Evolutionary conservation across 64 coral and sea anemone genomes (phyloP).

Genomic region (Actinia tenebrosa): DNA sequence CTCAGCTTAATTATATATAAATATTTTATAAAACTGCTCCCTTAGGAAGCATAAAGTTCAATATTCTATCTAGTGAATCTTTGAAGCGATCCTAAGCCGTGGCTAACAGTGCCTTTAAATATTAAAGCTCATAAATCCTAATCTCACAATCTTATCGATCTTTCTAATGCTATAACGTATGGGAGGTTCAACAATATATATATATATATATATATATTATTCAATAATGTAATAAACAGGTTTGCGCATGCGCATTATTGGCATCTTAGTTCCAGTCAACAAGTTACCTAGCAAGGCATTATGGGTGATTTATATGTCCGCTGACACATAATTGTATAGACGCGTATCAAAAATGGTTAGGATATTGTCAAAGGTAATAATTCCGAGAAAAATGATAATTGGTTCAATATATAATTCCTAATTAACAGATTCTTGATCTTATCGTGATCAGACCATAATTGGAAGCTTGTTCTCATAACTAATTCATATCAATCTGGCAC

Average conservation of each 20-base stretch:
- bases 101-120: not conserved
- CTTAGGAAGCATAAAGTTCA: not conserved
- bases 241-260: not conserved
- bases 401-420: no score
- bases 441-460: not conserved
- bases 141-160: not conserved
- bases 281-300: not conserved
- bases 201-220: not conserved
- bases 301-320: not conserved
- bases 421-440: no score
- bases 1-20: not conserved
- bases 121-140: not conserved
- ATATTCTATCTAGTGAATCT: not conserved
- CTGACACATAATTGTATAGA: not conserved
- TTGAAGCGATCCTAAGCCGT: not conserved
- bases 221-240: not conserved
- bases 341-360: not conserved
- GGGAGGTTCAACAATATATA: not conserved
- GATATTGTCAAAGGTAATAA: no score
- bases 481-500: not conserved
- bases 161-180: not conserved
- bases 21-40: not conserved
- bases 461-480: not conserved
- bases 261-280: not conserved
- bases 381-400: no score